A percentile compares a stretch with the other conserved stretches of the same genome.
Evolutionary conservation across 1,140 invertebrate genomes (phyloP).

Genomic region (Ostrea edulis): DNA sequence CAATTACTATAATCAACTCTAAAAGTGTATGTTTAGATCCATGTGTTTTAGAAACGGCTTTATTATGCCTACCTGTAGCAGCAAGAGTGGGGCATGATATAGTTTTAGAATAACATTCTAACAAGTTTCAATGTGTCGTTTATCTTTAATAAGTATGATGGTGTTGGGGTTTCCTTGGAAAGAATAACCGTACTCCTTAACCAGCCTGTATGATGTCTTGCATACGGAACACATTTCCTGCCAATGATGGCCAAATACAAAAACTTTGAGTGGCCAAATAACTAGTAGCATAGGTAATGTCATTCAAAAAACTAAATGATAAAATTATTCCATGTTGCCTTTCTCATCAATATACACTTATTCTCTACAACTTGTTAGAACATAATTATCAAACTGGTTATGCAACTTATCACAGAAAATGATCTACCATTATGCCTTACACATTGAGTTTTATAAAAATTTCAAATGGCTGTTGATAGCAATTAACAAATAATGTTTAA

Average conservation of each 20-base stretch:
- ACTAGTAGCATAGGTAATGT: background rate
- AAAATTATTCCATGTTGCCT: no score
- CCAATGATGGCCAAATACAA: slow-evolving; percentile 15
- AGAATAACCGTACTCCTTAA: slow-evolving; percentile 9
- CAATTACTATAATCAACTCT: no score
- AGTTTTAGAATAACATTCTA: no score
- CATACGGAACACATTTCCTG: slow-evolving; percentile 13
- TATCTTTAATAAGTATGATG: background rate
- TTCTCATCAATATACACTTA: no score
- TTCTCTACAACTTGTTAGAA: no score
- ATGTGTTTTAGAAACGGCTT: background rate
- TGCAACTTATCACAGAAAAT: background rate
- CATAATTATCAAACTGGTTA: background rate
- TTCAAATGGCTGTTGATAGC: no score
- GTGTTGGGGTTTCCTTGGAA: background rate
- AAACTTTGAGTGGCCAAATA: background rate
- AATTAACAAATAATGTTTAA: no score
- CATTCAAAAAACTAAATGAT: no score
- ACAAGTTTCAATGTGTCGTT: background rate
- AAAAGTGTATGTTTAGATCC: no score
- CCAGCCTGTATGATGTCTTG: background rate
- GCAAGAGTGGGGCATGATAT: no score
- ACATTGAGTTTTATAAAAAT: no score
- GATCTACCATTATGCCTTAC: background rate
- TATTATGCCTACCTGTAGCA: no score